Base-by-base conservation (phyloP, 2,113 vertebrate species). In the Anhinga rufa region DNA sequence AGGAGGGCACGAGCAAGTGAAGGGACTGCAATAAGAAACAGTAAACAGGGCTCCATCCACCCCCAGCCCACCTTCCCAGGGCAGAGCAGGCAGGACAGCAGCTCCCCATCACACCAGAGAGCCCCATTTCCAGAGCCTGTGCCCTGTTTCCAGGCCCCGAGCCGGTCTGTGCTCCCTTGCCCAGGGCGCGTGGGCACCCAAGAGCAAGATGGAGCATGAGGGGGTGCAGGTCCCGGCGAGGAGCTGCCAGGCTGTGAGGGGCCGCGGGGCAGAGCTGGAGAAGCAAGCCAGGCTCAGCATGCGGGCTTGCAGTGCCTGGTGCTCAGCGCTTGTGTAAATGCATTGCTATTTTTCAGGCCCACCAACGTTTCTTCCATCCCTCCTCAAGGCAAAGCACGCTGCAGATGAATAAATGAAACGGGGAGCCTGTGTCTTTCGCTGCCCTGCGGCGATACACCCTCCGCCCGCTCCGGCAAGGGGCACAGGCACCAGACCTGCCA, bases 141-240 rank as follows among this genome's bases (percentile, higher is more conserved):
- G 68, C 32, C 40, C 25, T 1, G 1, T 51, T 62, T 17, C 51
- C 65, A 48, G 51, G 36, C 46, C 61, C 14, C 12, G 38, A 31
- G 21, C 22, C 1, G 0, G 12, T 6, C 62, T 9, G n/a, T 32
- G 46, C 62, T 66, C 28, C 64, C 61, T 57, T 11, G 15, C 14
- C 62, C 0, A 0, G 21, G 18, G 17, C 36, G 17, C 46, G 2
- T 0, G 1, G 68, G 20, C 79, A 72, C 29, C n/a, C 55, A 38
- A 46, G 28, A 60, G 46, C 51, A 40, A 9, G 40, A 19, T 0
- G 16, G 61, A 21, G 6, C 7, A 3, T 4, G 0, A 34, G 34
- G 20, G 18, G 8, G 24, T 29, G 68, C 69, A 2, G 19, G 1
- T 32, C 26, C 40, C 28, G 9, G 38, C 0, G 2, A 8, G 25